Conservation (phyloP, 2,797 vertebrate species). For the Gouania willdenowi region DNA sequence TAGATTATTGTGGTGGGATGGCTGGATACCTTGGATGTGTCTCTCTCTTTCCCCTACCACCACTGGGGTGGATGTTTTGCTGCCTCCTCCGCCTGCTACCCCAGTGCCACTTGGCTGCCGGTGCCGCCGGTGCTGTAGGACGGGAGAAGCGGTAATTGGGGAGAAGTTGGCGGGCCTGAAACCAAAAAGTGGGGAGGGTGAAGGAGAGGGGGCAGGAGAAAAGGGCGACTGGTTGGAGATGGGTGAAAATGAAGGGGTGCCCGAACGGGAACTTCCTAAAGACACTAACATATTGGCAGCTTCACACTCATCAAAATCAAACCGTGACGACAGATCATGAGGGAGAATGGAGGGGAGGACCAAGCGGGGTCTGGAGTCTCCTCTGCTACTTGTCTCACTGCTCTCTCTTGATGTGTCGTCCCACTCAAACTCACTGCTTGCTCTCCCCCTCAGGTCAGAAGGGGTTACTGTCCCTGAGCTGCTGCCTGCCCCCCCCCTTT, state of each 20-base stretch:
- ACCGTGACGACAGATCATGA: constrained; percentile 83
- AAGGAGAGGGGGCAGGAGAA: constrained; percentile 86
- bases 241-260: constrained; percentile 88
- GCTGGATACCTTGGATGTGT: constrained; percentile 77
- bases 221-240: constrained; percentile 92
- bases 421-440: constrained; percentile 88
- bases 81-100: constrained; percentile 54
- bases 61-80: constrained; percentile 71
- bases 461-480: constrained; percentile 87
- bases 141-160: constrained; percentile 84
- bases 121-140: constrained; percentile 79
- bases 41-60: constrained; percentile 79
- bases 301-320: constrained; percentile 92
- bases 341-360: constrained; percentile 77
- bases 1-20: constrained; percentile 84
- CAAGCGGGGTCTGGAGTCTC: constrained; percentile 84
- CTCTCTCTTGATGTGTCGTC: constrained; percentile 88
- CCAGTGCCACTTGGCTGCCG: constrained; percentile 84
- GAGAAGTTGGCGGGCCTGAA: constrained; percentile 91
- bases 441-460: constrained; percentile 81
- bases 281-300: constrained; percentile 93
- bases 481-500: constrained; percentile 75
- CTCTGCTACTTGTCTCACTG: constrained; percentile 84
- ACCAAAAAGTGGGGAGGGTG: constrained; percentile 88
- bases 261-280: constrained; percentile 87